Evolutionary conservation across 1,140 invertebrate species (phyloP).

Genomic region (Portunus trituberculatus): DNA sequence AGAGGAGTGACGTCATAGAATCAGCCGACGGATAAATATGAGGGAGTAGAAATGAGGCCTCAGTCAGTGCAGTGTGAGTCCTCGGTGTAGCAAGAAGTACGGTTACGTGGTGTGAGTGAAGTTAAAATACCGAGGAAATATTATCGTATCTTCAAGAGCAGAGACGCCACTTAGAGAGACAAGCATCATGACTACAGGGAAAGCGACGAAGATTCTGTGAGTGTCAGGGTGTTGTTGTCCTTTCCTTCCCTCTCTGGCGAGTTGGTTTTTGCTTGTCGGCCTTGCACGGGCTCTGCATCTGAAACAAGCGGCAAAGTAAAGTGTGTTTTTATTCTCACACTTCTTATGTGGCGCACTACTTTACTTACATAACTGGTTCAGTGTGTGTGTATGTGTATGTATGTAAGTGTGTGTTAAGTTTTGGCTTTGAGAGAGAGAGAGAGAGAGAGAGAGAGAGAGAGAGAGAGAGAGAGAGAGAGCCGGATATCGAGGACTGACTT

Average conservation of each 20-base stretch:
- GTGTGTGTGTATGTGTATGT: slow-evolving; percentile 16
- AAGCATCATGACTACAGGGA: background rate
- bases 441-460: too few species aligned
- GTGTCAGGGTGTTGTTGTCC: background rate
- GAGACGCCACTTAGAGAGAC: background rate
- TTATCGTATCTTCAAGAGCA: background rate
- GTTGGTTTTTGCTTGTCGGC: background rate
- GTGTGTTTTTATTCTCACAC: background rate
- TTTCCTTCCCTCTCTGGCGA: background rate
- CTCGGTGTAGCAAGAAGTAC: background rate
- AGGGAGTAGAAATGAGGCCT: background rate
- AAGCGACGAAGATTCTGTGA: background rate
- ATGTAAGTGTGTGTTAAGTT: background rate
- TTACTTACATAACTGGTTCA: background rate
- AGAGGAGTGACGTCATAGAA: slow-evolving; percentile 20
- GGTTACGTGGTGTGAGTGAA: too few species aligned
- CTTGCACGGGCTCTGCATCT: background rate
- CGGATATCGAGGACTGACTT: too few species aligned
- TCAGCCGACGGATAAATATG: background rate
- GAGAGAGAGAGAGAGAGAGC: background rate
- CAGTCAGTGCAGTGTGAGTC: background rate
- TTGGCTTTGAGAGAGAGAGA: background rate
- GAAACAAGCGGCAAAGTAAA: background rate
- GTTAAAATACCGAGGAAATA: too few species aligned
- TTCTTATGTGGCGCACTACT: too few species aligned